Conservation (phyloP, 2,113 vertebrate genomes). For the Macaca nemestrina region DNA sequence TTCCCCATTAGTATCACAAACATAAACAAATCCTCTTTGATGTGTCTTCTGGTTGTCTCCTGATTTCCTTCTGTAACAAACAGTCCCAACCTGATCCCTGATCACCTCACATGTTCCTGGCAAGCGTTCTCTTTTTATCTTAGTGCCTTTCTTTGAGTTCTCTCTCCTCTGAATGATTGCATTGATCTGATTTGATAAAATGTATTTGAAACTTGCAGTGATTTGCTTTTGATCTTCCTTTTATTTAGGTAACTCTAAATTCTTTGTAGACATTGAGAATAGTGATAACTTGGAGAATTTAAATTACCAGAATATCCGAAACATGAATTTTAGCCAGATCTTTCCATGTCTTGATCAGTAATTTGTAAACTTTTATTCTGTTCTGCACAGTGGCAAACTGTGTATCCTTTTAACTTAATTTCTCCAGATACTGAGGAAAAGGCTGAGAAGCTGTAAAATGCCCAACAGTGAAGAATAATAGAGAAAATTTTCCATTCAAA, state of each 20-base stretch:
- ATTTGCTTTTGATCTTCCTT: neutral
- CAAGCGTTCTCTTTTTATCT: neutral
- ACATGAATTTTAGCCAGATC: neutral
- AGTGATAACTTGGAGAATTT: neutral
- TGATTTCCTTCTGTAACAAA: neutral
- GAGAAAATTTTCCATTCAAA: neutral
- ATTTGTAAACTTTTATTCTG: neutral
- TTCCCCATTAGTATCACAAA: neutral
- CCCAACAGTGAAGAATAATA: neutral
- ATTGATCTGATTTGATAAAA: neutral
- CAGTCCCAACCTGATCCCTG: neutral
- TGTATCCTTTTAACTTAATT: neutral
- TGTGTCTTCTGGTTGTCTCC: neutral
- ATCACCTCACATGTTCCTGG: too few species aligned
- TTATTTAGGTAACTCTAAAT: neutral
- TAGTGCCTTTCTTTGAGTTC: neutral
- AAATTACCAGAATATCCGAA: neutral
- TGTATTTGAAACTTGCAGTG: neutral
- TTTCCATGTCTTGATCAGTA: neutral
- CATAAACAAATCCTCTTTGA: neutral
- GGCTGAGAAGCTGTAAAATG: neutral
- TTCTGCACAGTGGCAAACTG: neutral
- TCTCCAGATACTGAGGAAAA: neutral
- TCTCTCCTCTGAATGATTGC: neutral
- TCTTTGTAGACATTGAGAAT: neutral